Base-by-base conservation (phyloP, 2,797 vertebrate genomes). In the Sciurus vulgaris region DNA sequence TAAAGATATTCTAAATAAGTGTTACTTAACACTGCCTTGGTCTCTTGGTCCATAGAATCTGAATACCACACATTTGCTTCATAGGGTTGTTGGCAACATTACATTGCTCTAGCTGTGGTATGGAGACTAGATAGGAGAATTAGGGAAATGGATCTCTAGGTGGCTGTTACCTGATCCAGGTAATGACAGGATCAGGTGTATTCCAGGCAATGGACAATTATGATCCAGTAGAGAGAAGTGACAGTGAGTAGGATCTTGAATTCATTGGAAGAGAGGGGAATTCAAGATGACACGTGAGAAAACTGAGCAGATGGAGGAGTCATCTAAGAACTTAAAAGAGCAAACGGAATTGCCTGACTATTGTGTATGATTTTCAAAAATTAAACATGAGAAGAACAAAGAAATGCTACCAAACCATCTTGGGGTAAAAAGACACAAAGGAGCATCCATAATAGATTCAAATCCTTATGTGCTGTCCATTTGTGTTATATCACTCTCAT, bases 401-500 rank as follows among this genome's bases (percentile, higher is more conserved):
- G 14, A 30, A 18, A 72, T 15, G 47, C 18, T 94, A 51, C 72
- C 63, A 83, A 35, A 51, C 26, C 7, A 0, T 30, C 35, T 24
- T 63, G 41, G 13, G n/a, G 54, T 54, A 15, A 79, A 59, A n/a
- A 63, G 70, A 38, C 7, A 2, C 0, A 63, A 47, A 35, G 47
- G 59, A 0, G 4, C 17, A 11, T 7, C 91, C 18, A 1, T 12
- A 13, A 18, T 38, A 18, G 33, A 7, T 3, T 20, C n/a, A 28
- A 30, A 18, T 24, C 47, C 73, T 38, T 18, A 8, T 2, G 6
- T 1, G 11, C 1, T 4, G 54, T 24, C 33, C 30, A 1, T 33
- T 18, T 7, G 7, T n/a, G 0, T 5, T 10, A 17, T 8, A 0
- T 20, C 13, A 6, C n/a, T 12, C 3, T 59, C 35, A 15, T 6